Evolutionary conservation across 1,140 invertebrate species (phyloP), one percentile per base, ranked within the genome.

Genomic region (Microplitis demolitor): DNA sequence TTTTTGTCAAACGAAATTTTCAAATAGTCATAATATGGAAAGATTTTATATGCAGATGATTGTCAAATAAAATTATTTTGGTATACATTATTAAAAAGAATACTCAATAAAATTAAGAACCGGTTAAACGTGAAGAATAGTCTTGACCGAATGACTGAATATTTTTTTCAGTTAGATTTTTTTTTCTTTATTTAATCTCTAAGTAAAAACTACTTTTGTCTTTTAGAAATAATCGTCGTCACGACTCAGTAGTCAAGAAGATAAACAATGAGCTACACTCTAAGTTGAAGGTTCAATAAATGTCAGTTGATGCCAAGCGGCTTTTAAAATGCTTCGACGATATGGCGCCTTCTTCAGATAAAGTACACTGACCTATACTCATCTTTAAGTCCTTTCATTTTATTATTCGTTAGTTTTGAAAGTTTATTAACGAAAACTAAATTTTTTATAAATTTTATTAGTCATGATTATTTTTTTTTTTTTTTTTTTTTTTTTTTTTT

Each of bases 241-340:
- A 45, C 53, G 16, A 54, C 9, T 16, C n/a, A 54, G 53, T 54
- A 54, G 53, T 54, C 16, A 54, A 16, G 53, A 60, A 69, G 14
- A 16, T 9, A 63, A 54, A 34, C 35, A 63, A 39, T 63, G 61
- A 63, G 16, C 11, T 61, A 24, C n/a, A 16, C n/a, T 14, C 11
- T 13, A 6, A 37, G 35, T 63, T 31, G 61, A 63, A 37, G 53
- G 13, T 33, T 68, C 68, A 69, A 76, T 80, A 81, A 81, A 81
- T 81, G 78, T 80, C 78, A 81, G 78, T 78, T 76, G 74, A 56
- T 72, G 24, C 9, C 58, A 78, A 75, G 73, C 64, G 68, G 72
- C 75, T 78, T 79, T 78, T 78, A 70, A 77, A 77, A 66, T 77
- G 62, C 70, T 61, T 68, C 71, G 71, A 69, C 66, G 69, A 54